These are phyloP conservation scores for Pseudachorutes palmiensis DNA, from an alignment of 1,140 invertebrate genomes.

Conservation along the genomic window DNA sequence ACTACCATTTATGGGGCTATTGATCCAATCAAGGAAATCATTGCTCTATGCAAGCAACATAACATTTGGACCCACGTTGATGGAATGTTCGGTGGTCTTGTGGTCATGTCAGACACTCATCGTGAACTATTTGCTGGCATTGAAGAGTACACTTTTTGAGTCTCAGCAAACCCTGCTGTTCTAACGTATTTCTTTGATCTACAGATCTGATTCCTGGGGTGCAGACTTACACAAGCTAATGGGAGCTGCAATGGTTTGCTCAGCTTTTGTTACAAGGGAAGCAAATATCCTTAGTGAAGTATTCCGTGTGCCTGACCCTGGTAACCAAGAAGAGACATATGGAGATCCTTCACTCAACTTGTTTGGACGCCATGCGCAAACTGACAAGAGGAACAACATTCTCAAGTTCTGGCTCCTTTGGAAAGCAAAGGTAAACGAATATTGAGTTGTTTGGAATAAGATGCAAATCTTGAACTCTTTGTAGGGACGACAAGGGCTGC, in stretches of 20 bases:
- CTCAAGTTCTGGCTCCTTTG: conserved; percentile 14
- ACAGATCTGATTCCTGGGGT: conserved; percentile 3
- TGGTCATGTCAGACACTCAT: conserved; percentile 2
- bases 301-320: not conserved
- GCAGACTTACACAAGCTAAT: conserved; percentile 14
- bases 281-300: not conserved
- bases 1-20: conserved; percentile 18
- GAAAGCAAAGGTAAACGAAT: conserved; percentile 14
- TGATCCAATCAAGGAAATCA: conserved; percentile 14
- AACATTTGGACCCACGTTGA: conserved; percentile 10
- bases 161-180: too few relatives aligned
- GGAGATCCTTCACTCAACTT: not conserved
- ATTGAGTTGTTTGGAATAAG: too few relatives aligned
- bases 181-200: too few relatives aligned
- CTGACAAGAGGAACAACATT: conserved; percentile 15
- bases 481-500: not conserved
- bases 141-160: not conserved
- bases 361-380: not conserved
- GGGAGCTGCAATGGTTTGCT: not conserved
- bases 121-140: too few relatives aligned
- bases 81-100: conserved; percentile 14
- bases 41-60: conserved; percentile 7
- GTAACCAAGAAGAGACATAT: not conserved
- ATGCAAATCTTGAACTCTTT: too few relatives aligned
- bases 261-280: not conserved